Base-by-base conservation (phyloP, 1,140 invertebrate species). In the Samia ricini region DNA sequence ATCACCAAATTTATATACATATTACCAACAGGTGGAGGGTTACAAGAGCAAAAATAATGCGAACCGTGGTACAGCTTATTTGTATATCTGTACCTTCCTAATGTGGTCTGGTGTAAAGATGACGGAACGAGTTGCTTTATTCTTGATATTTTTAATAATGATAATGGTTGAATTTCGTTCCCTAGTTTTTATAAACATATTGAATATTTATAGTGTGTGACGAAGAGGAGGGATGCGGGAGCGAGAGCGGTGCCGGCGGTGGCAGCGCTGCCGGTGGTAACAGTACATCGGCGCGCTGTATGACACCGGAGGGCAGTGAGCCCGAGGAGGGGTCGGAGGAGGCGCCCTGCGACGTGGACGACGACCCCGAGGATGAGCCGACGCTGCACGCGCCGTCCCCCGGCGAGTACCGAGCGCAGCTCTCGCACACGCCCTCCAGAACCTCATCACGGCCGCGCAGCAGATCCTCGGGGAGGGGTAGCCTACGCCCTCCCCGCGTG, bases 201-300 rank as follows among this genome's bases (percentile, higher is more conserved):
- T 56, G 55, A 18, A 56, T 33, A 26, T n/a, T n/a, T n/a, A 56
- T 4, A 56, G 22, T 26, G 3, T 56, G 19, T 10, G 18, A 21
- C 73, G 74, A 74, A 24, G 74, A 76, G 24, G 74, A 76, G 21
- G 60, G 23, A 2, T 74, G 33, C 10, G 71, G 0, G 74, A 76
- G 20, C 61, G 68, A 8, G 74, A 76, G 26, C 56, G 60, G 48
- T 24, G 49, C 6, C 54, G 33, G 61, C n/a, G n/a, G n/a, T n/a
- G n/a, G n/a, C n/a, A n/a, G n/a, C n/a, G n/a, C n/a, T 24, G 49
- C 6, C 54, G 33, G 61, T 60, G 61, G 42, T 56, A 51, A n/a
- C 55, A 10, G 23, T 26, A 49, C 63, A 58, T 23, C 64, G 56
- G 64, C 42, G 6, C 64, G 63, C 8, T 65, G 68, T 52, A 60